These are phyloP conservation scores for Brachymystax lenok DNA, from an alignment of 2,797 vertebrate genomes.

Conservation along the genomic window DNA sequence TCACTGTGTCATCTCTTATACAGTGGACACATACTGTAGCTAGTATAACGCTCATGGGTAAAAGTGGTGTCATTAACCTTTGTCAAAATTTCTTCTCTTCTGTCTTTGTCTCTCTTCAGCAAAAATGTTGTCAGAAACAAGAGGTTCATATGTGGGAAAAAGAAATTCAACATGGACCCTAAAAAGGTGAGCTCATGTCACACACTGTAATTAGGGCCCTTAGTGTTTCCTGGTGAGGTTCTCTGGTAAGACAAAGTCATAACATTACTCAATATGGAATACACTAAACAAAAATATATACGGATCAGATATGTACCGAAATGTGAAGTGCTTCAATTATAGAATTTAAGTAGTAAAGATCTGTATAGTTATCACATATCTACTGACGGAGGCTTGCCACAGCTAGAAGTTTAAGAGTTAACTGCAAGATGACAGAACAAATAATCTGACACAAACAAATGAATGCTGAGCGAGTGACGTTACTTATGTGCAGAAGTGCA, in stretches of 20 bases:
- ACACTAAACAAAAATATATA: background rate
- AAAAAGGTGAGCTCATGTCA: slow-evolving; percentile 72
- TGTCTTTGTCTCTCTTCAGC: slow-evolving; percentile 62
- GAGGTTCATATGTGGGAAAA: slow-evolving; percentile 81
- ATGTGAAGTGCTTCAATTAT: background rate
- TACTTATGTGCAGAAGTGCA: slow-evolving; percentile 32
- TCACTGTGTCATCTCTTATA: background rate
- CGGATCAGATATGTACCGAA: background rate
- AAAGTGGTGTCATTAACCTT: background rate
- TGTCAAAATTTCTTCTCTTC: background rate
- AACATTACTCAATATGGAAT: background rate
- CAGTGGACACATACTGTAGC: background rate
- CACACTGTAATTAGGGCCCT: background rate
- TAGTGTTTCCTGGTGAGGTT: background rate
- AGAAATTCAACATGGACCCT: slow-evolving; percentile 95
- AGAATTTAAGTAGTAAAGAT: background rate
- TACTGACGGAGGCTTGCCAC: background rate
- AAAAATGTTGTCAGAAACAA: slow-evolving; percentile 78
- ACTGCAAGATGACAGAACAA: background rate
- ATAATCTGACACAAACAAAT: background rate
- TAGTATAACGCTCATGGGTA: no score
- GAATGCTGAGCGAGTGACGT: slow-evolving; percentile 15
- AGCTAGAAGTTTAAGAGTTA: background rate
- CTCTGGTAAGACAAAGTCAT: background rate
- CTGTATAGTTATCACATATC: background rate